Conservation (phyloP, 2,888 invertebrate genomes). For the Campoplex capitator region DNA sequence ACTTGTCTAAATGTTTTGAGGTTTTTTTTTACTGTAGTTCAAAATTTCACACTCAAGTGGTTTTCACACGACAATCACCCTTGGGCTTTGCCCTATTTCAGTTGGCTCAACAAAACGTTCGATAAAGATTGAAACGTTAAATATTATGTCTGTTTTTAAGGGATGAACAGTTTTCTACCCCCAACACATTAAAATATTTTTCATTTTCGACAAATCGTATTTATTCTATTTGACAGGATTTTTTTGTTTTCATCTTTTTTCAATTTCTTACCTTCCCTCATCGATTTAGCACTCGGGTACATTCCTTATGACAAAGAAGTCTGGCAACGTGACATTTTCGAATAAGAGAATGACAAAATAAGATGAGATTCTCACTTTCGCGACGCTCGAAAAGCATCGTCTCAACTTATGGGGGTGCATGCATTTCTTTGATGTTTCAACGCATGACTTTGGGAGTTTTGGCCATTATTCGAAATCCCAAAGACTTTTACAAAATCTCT, state of each 20-base stretch:
- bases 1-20: slow-evolving; percentile 81
- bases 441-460: slow-evolving; percentile 65
- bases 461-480: slow-evolving; percentile 51
- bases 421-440: slow-evolving; percentile 70
- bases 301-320: slow-evolving; percentile 63
- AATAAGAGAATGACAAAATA: slow-evolving; percentile 20
- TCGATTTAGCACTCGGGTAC: slow-evolving; percentile 37
- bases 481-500: background rate
- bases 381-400: slow-evolving; percentile 30
- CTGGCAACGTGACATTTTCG: slow-evolving; percentile 13
- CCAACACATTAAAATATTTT: slow-evolving; percentile 43
- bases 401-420: slow-evolving; percentile 44
- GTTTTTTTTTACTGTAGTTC: slow-evolving; percentile 69
- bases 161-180: slow-evolving; percentile 49
- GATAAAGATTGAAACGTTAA: background rate
- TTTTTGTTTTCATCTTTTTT: slow-evolving; percentile 28
- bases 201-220: background rate
- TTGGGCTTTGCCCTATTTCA: slow-evolving; percentile 49
- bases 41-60: slow-evolving; percentile 73
- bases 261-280: slow-evolving; percentile 7
- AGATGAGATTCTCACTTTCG: slow-evolving; percentile 19
- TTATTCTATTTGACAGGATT: background rate
- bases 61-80: slow-evolving; percentile 52
- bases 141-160: slow-evolving; percentile 16
- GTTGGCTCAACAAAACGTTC: slow-evolving; percentile 22